Percentiles rank a stretch among this genome's conserved stretches.
Evolutionary conservation across 2,113 vertebrate species (phyloP).

Genomic region (Callocephalon fimbriatum): DNA sequence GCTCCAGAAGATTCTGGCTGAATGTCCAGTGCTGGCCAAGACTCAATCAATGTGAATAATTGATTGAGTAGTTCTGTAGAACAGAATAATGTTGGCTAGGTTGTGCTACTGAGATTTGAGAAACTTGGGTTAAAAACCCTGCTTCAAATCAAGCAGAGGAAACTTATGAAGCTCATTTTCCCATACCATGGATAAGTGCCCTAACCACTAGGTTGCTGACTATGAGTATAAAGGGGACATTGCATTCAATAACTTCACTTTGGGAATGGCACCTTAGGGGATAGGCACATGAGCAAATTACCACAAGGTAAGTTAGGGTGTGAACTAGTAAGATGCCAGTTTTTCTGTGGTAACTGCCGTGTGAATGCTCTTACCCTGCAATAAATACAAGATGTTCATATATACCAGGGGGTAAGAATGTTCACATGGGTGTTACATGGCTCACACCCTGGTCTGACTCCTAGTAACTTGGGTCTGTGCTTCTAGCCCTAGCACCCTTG

Average conservation of each 20-base stretch:
- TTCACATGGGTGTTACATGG: constrained; percentile 36
- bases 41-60: not conserved
- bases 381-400: constrained; percentile 38
- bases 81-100: not conserved
- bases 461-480: constrained; percentile 12
- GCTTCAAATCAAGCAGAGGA: not conserved
- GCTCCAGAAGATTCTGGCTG: not conserved
- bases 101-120: not conserved
- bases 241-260: constrained; percentile 4
- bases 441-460: constrained; percentile 51
- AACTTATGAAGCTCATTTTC: constrained; percentile 21
- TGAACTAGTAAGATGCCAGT: constrained; percentile 60
- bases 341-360: constrained; percentile 64
- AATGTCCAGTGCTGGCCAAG: not conserved
- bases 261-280: constrained; percentile 59
- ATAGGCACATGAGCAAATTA: constrained; percentile 63
- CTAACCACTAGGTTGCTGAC: constrained; percentile 52
- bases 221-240: constrained; percentile 38
- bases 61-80: not conserved
- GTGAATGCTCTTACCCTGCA: constrained; percentile 58
- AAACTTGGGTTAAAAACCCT: not conserved
- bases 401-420: constrained; percentile 29
- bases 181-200: not conserved
- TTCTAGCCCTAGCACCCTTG: constrained; percentile 6
- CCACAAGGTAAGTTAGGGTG: constrained; percentile 58